Evolutionary conservation across 64 coral and sea anemone genomes (phyloP).

Genomic region (Stylophora pistillata): DNA sequence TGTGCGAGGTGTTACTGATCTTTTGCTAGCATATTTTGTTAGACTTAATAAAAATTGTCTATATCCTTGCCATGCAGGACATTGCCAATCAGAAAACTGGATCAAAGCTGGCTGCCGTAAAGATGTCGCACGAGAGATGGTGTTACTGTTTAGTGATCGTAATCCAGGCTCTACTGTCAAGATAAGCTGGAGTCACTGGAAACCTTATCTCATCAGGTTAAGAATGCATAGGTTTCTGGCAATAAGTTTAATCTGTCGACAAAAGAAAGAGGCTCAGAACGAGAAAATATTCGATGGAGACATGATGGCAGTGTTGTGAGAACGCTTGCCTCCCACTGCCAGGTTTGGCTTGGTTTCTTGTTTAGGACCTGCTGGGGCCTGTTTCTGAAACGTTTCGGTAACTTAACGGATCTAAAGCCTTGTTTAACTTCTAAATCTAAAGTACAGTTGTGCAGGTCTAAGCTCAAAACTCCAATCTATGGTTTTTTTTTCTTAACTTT

Average conservation of each 20-base stretch:
- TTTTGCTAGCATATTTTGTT: too few species aligned
- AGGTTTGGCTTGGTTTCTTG: too few species aligned
- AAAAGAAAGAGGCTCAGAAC: background rate
- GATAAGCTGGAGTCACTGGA: conserved; percentile 28
- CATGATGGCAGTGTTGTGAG: too few species aligned
- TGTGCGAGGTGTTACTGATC: too few species aligned
- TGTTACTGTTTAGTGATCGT: conserved; percentile 31
- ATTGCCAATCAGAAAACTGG: background rate
- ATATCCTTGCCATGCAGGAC: background rate
- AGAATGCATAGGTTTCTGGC: background rate
- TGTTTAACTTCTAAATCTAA: too few species aligned
- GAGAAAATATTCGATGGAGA: background rate
- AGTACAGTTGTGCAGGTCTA: too few species aligned
- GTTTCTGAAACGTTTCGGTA: too few species aligned
- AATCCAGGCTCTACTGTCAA: conserved; percentile 6
- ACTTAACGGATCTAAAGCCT: too few species aligned
- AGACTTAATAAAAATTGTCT: background rate
- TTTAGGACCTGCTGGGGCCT: too few species aligned
- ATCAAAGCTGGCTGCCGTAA: conserved; percentile 30
- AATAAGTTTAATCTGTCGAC: background rate
- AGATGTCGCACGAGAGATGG: conserved; percentile 19
- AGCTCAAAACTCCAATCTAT: too few species aligned
- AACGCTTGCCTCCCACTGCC: too few species aligned
- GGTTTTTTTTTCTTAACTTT: too few species aligned
- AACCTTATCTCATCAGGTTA: background rate